phyloP scores from a whole-genome alignment of 2,888 invertebrate species.

The Orthosia cruda region DNA sequence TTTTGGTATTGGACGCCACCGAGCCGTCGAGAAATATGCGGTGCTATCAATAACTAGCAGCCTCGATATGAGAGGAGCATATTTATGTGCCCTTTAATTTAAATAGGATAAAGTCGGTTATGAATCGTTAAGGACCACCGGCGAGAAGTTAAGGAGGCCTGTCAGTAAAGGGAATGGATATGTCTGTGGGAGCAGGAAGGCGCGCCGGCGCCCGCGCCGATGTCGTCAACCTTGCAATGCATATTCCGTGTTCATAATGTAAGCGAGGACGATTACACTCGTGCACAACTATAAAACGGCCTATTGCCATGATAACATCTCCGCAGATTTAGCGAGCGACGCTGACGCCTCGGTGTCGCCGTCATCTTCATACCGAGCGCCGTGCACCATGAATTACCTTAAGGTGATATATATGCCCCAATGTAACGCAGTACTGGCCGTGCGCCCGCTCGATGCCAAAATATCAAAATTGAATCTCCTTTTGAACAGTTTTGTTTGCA shows the following conservation, averaged over 20 bases:
- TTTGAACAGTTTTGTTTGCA: too few species aligned
- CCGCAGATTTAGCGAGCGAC: constrained; percentile 60
- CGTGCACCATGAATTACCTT: constrained; percentile 45
- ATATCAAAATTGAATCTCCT: too few species aligned
- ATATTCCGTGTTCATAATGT: constrained; percentile 72
- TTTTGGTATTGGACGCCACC: constrained; percentile 56
- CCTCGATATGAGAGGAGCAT: constrained; percentile 51
- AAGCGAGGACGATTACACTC: constrained; percentile 71
- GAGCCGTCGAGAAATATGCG: constrained; percentile 60
- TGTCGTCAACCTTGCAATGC: constrained; percentile 80
- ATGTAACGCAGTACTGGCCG: too few species aligned
- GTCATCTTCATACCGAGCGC: constrained; percentile 42
- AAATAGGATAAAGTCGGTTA: constrained; percentile 66
- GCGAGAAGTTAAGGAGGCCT: constrained; percentile 67
- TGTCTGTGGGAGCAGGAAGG: constrained; percentile 78
- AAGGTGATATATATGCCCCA: too few species aligned
- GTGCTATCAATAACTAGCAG: constrained; percentile 64
- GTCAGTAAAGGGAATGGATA: constrained; percentile 68
- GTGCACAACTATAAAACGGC: constrained; percentile 65
- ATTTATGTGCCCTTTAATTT: constrained; percentile 68
- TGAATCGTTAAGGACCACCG: constrained; percentile 68
- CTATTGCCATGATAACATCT: constrained; percentile 70
- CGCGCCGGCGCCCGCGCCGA: constrained; percentile 71
- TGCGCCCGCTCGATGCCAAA: too few species aligned
- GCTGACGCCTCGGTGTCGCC: constrained; percentile 64